Conservation (phyloP, 2,888 invertebrate genomes). For the Trichogramma evanescens region DNA sequence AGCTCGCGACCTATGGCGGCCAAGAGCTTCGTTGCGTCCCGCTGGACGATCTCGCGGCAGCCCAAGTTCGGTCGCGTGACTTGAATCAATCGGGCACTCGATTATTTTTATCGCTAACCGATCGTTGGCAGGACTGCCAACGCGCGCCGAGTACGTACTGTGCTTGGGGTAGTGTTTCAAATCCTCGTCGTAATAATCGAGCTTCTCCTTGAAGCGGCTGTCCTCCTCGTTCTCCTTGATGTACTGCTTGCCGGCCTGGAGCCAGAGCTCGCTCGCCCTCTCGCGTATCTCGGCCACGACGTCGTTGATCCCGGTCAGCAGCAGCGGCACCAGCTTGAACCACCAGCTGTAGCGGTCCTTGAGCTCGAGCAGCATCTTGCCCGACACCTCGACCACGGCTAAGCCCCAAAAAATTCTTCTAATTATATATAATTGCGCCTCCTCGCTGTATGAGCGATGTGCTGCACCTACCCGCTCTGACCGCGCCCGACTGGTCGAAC, state of each 20-base stretch:
- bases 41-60: slow-evolving; percentile 71
- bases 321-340: slow-evolving; percentile 74
- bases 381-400: slow-evolving; percentile 70
- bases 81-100: slow-evolving; percentile 32
- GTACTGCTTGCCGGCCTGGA: slow-evolving; percentile 68
- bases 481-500: slow-evolving; percentile 76
- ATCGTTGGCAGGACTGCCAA: neutral
- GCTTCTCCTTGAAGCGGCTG: slow-evolving; percentile 63
- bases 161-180: slow-evolving; percentile 63
- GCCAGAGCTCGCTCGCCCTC: slow-evolving; percentile 62
- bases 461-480: slow-evolving; percentile 51
- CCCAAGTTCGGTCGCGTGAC: slow-evolving; percentile 79
- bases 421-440: neutral
- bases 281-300: slow-evolving; percentile 66
- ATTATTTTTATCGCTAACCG: neutral
- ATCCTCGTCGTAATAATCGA: slow-evolving; percentile 65
- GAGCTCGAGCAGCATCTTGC: slow-evolving; percentile 69
- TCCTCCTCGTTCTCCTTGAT: slow-evolving; percentile 82
- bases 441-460: neutral
- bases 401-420: slow-evolving; percentile 23
- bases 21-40: slow-evolving; percentile 67
- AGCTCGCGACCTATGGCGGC: slow-evolving; percentile 67
- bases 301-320: slow-evolving; percentile 79
- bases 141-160: slow-evolving; percentile 40
- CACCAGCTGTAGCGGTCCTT: slow-evolving; percentile 86